A percentile compares a stretch with the other conserved stretches of the same genome.
Evolutionary conservation across 2,113 vertebrate species (phyloP).

Genomic region (Raja brachyura): DNA sequence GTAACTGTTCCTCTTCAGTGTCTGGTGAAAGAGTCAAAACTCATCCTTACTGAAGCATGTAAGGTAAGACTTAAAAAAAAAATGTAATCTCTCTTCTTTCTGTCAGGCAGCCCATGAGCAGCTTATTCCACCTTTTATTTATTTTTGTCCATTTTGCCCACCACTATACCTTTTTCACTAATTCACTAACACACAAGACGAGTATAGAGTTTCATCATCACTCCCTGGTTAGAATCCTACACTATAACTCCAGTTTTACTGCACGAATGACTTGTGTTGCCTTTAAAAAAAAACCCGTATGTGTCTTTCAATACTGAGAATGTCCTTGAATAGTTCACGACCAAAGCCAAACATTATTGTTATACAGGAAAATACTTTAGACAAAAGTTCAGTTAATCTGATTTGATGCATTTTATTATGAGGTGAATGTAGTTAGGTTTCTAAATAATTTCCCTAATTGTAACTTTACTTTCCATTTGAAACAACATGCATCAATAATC

Average conservation of each 20-base stretch:
- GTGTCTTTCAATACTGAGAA: not conserved
- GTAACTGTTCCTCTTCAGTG: slow-evolving; percentile 94
- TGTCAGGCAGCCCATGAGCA: not conserved
- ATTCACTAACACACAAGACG: too few species aligned
- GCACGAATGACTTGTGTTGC: not conserved
- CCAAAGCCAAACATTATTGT: not conserved
- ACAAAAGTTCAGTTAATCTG: not conserved
- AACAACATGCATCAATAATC: not conserved
- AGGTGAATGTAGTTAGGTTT: not conserved
- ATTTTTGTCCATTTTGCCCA: not conserved
- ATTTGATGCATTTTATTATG: not conserved
- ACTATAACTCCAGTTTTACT: not conserved
- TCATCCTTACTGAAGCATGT: slow-evolving; percentile 90
- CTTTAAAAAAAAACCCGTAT: not conserved
- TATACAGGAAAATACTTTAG: not conserved
- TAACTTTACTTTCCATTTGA: not conserved
- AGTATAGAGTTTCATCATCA: not conserved
- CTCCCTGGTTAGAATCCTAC: not conserved
- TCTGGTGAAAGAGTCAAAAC: slow-evolving; percentile 95
- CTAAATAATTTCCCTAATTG: not conserved
- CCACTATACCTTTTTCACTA: not conserved
- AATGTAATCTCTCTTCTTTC: not conserved
- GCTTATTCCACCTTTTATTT: not conserved
- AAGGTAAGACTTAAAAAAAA: slow-evolving; percentile 74
- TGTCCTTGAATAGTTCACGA: not conserved